These are phyloP conservation scores for Cetonia aurata DNA, from an alignment of 2,888 invertebrate species.

Conservation along the genomic window DNA sequence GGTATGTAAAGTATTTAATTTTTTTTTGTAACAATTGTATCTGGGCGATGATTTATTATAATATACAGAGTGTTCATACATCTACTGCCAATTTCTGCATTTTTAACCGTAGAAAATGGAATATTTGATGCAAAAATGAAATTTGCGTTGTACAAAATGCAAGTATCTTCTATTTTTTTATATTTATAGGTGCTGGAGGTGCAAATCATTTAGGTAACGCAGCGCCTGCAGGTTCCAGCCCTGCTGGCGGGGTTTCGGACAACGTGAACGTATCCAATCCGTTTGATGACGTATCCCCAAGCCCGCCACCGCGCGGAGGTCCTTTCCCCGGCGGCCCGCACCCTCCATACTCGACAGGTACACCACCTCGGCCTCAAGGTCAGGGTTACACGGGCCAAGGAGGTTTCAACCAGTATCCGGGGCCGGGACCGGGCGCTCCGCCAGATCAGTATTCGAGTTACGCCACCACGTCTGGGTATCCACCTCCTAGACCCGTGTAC, in stretches of 20 bases:
- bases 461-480: slow-evolving; percentile 42
- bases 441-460: slow-evolving; percentile 73
- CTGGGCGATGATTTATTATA: too few relatives aligned
- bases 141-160: too few relatives aligned
- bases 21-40: background rate
- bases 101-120: too few relatives aligned
- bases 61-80: too few relatives aligned
- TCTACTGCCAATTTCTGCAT: too few relatives aligned
- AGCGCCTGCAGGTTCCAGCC: slow-evolving; percentile 64
- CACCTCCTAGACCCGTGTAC: slow-evolving; percentile 82
- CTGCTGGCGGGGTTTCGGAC: slow-evolving; percentile 71
- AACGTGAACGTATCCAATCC: slow-evolving; percentile 89
- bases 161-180: too few relatives aligned
- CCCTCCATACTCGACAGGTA: slow-evolving; percentile 66
- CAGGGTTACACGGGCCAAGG: slow-evolving; percentile 70
- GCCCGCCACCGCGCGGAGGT: slow-evolving; percentile 63
- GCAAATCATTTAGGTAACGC: slow-evolving; percentile 65
- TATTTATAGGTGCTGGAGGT: slow-evolving; percentile 61
- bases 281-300: slow-evolving; percentile 82
- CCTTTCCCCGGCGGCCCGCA: slow-evolving; percentile 65
- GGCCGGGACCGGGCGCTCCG: slow-evolving; percentile 69
- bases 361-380: slow-evolving; percentile 64
- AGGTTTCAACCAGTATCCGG: slow-evolving; percentile 77
- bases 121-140: too few relatives aligned
- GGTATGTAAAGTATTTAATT: background rate